A percentile compares a stretch with the other conserved stretches of the same genome.
These are phyloP conservation scores for Anastrepha obliqua DNA, from an alignment of 1,140 invertebrate species.

Conservation along the genomic window DNA sequence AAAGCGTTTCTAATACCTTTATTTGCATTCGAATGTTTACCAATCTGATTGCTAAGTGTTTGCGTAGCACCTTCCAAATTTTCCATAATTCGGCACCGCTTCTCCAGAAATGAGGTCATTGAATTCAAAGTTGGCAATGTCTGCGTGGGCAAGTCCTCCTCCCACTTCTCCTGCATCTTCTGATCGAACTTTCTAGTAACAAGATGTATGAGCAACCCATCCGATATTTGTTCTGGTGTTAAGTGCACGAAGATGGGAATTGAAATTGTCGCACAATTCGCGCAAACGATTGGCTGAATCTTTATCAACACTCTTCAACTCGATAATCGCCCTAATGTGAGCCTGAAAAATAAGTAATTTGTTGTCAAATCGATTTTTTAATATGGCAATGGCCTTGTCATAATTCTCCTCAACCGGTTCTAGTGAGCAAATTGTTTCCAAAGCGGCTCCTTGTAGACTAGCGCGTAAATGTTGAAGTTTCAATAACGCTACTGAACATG, in stretches of 20 bases:
- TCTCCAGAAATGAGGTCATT: slow-evolving; percentile 33
- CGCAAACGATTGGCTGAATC: slow-evolving; percentile 1
- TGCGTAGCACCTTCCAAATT: background rate
- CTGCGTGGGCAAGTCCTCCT: background rate
- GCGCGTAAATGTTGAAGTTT: slow-evolving; percentile 42
- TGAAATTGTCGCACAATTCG: slow-evolving; percentile 37
- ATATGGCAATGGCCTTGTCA: slow-evolving; percentile 38
- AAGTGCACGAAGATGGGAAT: slow-evolving; percentile 28
- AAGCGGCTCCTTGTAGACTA: slow-evolving; percentile 21
- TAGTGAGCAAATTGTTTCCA: slow-evolving; percentile 34
- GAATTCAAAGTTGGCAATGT: slow-evolving; percentile 20
- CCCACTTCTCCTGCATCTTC: slow-evolving; percentile 28
- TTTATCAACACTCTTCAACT: slow-evolving; percentile 10
- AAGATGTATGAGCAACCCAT: slow-evolving; percentile 30
- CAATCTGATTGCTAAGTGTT: background rate
- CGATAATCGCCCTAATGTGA: slow-evolving; percentile 52
- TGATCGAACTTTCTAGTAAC: slow-evolving; percentile 12
- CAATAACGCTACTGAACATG: slow-evolving; percentile 47
- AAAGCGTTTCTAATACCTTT: background rate
- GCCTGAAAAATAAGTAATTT: slow-evolving; percentile 52
- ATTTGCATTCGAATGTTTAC: background rate
- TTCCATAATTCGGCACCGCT: background rate
- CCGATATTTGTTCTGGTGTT: background rate
- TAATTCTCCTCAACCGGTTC: slow-evolving; percentile 52
- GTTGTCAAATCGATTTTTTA: slow-evolving; percentile 49